phyloP scores from a whole-genome alignment of 2,113 vertebrate genomes.

The Phaetusa simplex region DNA sequence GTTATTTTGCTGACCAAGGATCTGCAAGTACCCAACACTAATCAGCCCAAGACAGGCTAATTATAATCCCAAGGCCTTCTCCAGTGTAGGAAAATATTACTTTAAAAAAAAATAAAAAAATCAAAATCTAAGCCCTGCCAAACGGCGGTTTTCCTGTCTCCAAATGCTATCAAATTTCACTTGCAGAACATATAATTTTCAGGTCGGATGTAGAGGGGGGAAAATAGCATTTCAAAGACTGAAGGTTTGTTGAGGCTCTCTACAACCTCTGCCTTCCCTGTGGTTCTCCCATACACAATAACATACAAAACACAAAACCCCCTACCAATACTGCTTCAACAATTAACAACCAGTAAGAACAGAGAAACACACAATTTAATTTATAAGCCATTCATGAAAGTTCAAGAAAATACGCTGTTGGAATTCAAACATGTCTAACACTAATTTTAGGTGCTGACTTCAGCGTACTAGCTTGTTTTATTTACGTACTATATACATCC shows the following conservation, averaged over 20 bases:
- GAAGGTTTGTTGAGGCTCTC: background rate
- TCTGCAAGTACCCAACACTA: background rate
- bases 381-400: background rate
- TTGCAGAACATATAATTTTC: background rate
- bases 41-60: conserved; percentile 7
- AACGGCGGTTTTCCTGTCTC: background rate
- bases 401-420: background rate
- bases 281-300: background rate
- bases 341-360: background rate
- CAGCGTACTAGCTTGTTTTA: background rate
- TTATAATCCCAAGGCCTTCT: background rate
- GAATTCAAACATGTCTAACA: background rate
- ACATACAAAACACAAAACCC: too few species aligned
- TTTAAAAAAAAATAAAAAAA: background rate
- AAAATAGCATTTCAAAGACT: background rate
- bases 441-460: background rate
- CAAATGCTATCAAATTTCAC: conserved; percentile 20
- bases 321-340: background rate
- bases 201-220: background rate
- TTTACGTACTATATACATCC: background rate
- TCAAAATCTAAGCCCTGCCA: background rate
- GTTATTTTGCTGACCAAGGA: conserved; percentile 2
- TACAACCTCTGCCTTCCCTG: background rate
- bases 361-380: background rate
- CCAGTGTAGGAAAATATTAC: background rate